Evolutionary conservation across 2,113 vertebrate genomes (phyloP).

Genomic region (Scophthalmus maximus): DNA sequence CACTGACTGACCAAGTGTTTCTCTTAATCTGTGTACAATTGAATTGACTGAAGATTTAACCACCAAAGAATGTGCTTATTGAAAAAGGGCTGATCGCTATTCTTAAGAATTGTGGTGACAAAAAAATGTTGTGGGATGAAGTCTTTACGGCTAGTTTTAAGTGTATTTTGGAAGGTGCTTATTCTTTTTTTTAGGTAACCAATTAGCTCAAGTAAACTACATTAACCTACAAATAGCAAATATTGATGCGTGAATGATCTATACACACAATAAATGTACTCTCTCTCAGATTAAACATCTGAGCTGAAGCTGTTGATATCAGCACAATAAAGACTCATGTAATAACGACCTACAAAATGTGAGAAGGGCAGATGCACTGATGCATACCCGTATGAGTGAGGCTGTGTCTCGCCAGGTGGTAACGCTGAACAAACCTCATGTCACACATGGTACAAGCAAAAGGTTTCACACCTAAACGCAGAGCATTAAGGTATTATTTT

Average conservation of each 20-base stretch:
- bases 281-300: background rate
- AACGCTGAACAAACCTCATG: slow-evolving; percentile 85
- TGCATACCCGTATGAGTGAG: slow-evolving; percentile 85
- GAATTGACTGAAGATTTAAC: too few relatives aligned
- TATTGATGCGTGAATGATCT: background rate
- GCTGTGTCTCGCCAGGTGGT: slow-evolving; percentile 86
- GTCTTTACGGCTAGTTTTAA: too few relatives aligned
- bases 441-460: slow-evolving; percentile 85
- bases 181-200: too few relatives aligned
- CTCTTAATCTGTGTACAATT: too few relatives aligned
- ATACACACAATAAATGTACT: background rate
- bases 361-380: slow-evolving; percentile 65
- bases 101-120: too few relatives aligned
- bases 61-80: background rate
- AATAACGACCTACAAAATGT: slow-evolving; percentile 34
- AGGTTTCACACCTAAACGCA: slow-evolving; percentile 85
- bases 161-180: background rate
- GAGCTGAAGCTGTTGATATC: background rate
- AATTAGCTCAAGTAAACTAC: too few relatives aligned
- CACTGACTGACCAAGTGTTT: background rate
- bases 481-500: slow-evolving; percentile 75
- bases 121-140: too few relatives aligned
- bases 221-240: too few relatives aligned
- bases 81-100: background rate
- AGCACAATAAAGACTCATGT: slow-evolving; percentile 5